These are phyloP conservation scores for Elysia crispata DNA, from an alignment of 2,888 invertebrate species.

Conservation along the genomic window DNA sequence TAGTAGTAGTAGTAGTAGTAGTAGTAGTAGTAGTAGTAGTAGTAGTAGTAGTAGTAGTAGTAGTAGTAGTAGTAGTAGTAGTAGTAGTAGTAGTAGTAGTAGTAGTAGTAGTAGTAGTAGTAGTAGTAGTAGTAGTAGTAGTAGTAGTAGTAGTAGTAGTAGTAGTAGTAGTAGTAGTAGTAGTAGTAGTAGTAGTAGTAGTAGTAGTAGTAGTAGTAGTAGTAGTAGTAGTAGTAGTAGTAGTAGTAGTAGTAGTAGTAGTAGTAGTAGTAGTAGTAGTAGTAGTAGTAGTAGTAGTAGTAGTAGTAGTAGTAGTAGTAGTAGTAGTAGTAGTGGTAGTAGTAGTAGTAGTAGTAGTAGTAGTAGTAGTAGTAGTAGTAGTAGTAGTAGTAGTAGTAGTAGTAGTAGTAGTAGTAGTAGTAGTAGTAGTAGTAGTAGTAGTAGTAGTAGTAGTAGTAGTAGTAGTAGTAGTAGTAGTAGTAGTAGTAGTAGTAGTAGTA, in stretches of 20 bases:
- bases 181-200: conserved; percentile 1
- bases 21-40: conserved; percentile 3
- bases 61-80: background rate
- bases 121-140: conserved; percentile 4
- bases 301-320: background rate
- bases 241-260: conserved; percentile 28
- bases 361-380: conserved; percentile 9
- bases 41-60: background rate
- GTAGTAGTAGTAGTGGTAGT: conserved; percentile 1
- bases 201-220: conserved; percentile 5
- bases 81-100: conserved; percentile 4
- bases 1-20: conserved; percentile 15
- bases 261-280: conserved; percentile 22
- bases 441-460: conserved; percentile 22
- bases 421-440: conserved; percentile 15
- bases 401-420: conserved; percentile 4
- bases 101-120: conserved; percentile 4
- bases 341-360: conserved; percentile 9
- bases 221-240: conserved; percentile 18
- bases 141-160: conserved; percentile 3
- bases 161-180: background rate
- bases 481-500: background rate
- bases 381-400: conserved; percentile 9
- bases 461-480: background rate
- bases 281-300: conserved; percentile 20